Conservation (phyloP, 2,113 vertebrate species). For the Gymnobelideus leadbeateri region DNA sequence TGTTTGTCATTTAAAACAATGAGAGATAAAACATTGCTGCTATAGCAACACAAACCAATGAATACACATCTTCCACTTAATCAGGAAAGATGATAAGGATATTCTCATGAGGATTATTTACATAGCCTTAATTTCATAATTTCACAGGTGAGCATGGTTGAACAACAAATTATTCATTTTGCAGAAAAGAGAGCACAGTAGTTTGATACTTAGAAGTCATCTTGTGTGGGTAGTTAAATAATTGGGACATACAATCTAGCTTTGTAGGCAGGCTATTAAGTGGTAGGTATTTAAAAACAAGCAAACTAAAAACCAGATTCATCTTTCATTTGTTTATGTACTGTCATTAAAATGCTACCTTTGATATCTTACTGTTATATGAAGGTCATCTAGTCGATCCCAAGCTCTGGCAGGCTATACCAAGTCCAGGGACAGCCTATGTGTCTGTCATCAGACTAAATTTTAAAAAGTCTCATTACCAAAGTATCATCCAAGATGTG, state of each 20-base stretch:
- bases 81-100: constrained; percentile 43
- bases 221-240: constrained; percentile 1
- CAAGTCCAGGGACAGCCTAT: too few species aligned
- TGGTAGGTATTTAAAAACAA: background rate
- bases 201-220: constrained; percentile 64
- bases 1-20: constrained; percentile 24
- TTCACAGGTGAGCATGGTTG: constrained; percentile 68
- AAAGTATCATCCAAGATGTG: too few species aligned
- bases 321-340: constrained; percentile 44
- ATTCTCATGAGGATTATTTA: constrained; percentile 63
- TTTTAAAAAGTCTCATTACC: too few species aligned
- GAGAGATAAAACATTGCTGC: constrained; percentile 10
- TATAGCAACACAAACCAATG: constrained; percentile 61
- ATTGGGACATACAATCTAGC: constrained; percentile 43
- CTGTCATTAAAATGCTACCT: background rate
- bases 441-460: too few species aligned
- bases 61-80: constrained; percentile 49
- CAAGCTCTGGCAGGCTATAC: too few species aligned
- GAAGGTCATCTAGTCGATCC: background rate
- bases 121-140: constrained; percentile 65
- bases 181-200: constrained; percentile 15
- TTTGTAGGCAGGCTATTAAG: constrained; percentile 20
- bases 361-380: background rate
- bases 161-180: constrained; percentile 71
- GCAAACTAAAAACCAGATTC: constrained; percentile 16